A percentile compares a stretch with the other conserved stretches of the same genome.
phyloP scores from a whole-genome alignment of 2,797 vertebrate species.

The Trachurus trachurus region DNA sequence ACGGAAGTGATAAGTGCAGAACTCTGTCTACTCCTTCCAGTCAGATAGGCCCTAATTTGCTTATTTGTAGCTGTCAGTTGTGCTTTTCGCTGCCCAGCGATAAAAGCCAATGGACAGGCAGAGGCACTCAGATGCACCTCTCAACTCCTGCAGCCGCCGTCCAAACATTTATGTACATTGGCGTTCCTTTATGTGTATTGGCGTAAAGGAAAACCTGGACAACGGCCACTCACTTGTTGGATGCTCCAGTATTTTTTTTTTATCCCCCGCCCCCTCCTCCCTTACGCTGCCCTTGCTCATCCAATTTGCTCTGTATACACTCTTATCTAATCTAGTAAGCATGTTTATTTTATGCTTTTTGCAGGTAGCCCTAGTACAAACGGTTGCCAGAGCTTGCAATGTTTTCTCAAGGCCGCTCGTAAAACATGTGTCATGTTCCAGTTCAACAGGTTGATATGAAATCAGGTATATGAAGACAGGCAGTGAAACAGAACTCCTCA shows the following conservation, averaged over 20 bases:
- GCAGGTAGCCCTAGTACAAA: conserved; percentile 37
- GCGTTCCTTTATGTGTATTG: conserved; percentile 28
- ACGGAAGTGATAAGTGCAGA: conserved; percentile 56
- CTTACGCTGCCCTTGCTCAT: neutral
- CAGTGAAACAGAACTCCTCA: neutral
- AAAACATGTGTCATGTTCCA: conserved; percentile 52
- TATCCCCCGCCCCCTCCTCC: neutral
- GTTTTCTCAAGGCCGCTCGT: conserved; percentile 48
- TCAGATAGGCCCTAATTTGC: conserved; percentile 71
- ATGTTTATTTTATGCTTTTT: conserved; percentile 63
- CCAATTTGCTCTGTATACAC: conserved; percentile 37
- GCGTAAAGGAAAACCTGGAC: conserved; percentile 42
- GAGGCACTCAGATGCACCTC: conserved; percentile 30
- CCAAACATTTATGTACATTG: conserved; percentile 21
- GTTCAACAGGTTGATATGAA: conserved; percentile 47
- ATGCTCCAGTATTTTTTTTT: conserved; percentile 35
- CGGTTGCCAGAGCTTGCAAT: conserved; percentile 9
- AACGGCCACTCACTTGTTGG: conserved; percentile 55
- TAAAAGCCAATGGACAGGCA: conserved; percentile 49
- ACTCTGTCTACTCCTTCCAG: conserved; percentile 41
- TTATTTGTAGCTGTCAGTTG: conserved; percentile 74
- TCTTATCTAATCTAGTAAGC: conserved; percentile 71
- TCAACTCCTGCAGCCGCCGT: conserved; percentile 9
- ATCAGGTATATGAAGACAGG: conserved; percentile 7
- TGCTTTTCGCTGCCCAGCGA: conserved; percentile 49